These are phyloP conservation scores for Coenonympha glycerion DNA, from an alignment of 2,888 invertebrate genomes.

Conservation along the genomic window DNA sequence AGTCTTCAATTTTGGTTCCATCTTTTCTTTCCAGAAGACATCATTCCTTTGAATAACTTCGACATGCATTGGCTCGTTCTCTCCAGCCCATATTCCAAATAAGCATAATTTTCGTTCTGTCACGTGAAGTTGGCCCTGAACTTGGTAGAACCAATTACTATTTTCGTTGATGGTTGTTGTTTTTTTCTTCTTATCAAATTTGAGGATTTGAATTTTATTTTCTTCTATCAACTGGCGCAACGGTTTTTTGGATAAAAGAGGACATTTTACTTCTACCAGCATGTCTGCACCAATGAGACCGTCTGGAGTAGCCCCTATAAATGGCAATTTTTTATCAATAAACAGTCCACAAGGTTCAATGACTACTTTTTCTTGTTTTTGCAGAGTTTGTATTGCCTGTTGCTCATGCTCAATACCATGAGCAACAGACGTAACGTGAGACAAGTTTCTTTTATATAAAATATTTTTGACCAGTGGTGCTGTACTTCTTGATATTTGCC, in stretches of 20 bases:
- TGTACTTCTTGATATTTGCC: no score
- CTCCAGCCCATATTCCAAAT: not conserved
- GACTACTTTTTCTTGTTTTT: conserved; percentile 14
- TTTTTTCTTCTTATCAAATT: no score
- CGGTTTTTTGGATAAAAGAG: conserved; percentile 19
- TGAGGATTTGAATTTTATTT: conserved; percentile 1
- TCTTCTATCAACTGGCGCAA: conserved; percentile 12
- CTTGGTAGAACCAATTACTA: not conserved
- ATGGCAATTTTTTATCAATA: conserved; percentile 23
- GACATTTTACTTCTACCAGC: conserved; percentile 28
- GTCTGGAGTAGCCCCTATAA: conserved; percentile 27
- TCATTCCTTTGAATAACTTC: not conserved
- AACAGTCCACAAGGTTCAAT: conserved; percentile 29
- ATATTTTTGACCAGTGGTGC: conserved; percentile 29
- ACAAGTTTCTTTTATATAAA: conserved; percentile 26
- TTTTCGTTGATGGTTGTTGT: conserved; percentile 9
- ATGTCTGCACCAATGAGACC: conserved; percentile 24
- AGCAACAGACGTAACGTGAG: conserved; percentile 22
- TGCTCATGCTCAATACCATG: conserved; percentile 25
- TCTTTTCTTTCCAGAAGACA: not conserved
- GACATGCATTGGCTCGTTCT: not conserved
- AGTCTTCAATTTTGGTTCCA: not conserved
- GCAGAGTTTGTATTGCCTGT: conserved; percentile 17
- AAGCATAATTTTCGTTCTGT: not conserved
- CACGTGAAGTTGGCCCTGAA: not conserved